phyloP scores from a whole-genome alignment of 2,888 invertebrate genomes.

The Tuta absoluta region DNA sequence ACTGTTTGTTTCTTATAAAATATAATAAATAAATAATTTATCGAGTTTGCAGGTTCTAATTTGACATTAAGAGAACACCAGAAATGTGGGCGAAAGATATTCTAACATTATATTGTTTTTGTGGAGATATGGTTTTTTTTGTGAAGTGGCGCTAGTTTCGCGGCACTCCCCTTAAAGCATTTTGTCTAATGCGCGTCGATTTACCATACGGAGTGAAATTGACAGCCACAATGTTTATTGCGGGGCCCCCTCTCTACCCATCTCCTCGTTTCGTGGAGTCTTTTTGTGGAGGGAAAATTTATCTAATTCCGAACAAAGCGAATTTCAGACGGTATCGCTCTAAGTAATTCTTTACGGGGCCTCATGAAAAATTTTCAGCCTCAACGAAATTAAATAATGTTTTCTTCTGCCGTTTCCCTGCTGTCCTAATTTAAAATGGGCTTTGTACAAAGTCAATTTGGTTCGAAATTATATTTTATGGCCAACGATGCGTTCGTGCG shows the following conservation, averaged over 20 bases:
- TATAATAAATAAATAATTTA: too few relatives aligned
- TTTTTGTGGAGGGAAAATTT: constrained; percentile 70
- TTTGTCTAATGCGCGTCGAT: constrained; percentile 59
- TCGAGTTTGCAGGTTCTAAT: too few relatives aligned
- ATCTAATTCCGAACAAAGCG: constrained; percentile 73
- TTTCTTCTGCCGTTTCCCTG: constrained; percentile 28
- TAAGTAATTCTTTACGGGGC: constrained; percentile 38
- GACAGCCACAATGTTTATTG: constrained; percentile 72
- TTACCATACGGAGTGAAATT: constrained; percentile 69
- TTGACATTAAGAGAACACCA: too few relatives aligned
- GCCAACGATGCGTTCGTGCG: constrained; percentile 11
- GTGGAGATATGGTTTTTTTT: too few relatives aligned
- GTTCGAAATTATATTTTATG: constrained; percentile 14
- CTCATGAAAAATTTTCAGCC: constrained; percentile 35
- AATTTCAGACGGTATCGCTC: constrained; percentile 53
- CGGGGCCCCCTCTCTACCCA: constrained; percentile 54
- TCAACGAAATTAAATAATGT: constrained; percentile 39
- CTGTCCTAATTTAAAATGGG: constrained; percentile 24
- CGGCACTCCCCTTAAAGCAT: constrained; percentile 40
- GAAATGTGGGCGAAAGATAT: too few relatives aligned
- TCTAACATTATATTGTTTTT: too few relatives aligned
- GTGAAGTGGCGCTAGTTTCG: too few relatives aligned
- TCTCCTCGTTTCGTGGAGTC: constrained; percentile 62
- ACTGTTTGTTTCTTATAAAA: too few relatives aligned
- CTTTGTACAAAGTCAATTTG: constrained; percentile 20